phyloP scores from a whole-genome alignment of 2,797 vertebrate species.

The Molossus molossus region DNA sequence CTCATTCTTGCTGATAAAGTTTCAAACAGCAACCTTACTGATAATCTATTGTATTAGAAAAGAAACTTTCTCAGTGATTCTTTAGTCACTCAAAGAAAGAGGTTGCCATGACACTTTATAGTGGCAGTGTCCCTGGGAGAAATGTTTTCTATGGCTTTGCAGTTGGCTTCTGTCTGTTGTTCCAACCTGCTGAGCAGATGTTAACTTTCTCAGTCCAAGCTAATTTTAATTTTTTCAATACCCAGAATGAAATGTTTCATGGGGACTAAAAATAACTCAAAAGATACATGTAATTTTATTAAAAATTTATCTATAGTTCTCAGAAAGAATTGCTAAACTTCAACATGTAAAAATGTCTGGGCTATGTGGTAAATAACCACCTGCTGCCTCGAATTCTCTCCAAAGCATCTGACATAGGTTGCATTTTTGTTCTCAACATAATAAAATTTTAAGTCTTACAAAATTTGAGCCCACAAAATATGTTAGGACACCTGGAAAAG shows the following conservation, averaged over 20 bases:
- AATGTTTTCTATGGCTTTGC: not conserved
- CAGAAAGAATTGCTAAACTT: conserved; percentile 38
- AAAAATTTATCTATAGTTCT: conserved; percentile 6
- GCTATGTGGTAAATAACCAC: not conserved
- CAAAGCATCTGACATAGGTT: not conserved
- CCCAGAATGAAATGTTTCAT: conserved; percentile 54
- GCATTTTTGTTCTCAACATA: conserved; percentile 24
- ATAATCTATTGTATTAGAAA: not conserved
- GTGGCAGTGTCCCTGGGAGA: not conserved
- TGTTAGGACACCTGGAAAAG: conserved; percentile 22
- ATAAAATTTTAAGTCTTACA: conserved; percentile 55
- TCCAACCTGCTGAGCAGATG: not conserved
- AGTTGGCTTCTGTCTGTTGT: not conserved
- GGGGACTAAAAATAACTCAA: not conserved
- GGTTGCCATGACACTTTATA: not conserved
- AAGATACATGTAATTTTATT: conserved; percentile 47
- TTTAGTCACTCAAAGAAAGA: not conserved
- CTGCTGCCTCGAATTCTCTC: not conserved
- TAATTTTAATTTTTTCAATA: conserved; percentile 45
- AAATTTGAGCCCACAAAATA: conserved; percentile 56
- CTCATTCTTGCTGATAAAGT: not conserved
- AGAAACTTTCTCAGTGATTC: not conserved
- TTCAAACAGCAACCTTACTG: not conserved
- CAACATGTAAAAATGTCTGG: not conserved
- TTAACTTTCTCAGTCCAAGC: not conserved